These are phyloP conservation scores for Myiozetetes cayanensis DNA, from an alignment of 2,113 vertebrate species.

Conservation along the genomic window DNA sequence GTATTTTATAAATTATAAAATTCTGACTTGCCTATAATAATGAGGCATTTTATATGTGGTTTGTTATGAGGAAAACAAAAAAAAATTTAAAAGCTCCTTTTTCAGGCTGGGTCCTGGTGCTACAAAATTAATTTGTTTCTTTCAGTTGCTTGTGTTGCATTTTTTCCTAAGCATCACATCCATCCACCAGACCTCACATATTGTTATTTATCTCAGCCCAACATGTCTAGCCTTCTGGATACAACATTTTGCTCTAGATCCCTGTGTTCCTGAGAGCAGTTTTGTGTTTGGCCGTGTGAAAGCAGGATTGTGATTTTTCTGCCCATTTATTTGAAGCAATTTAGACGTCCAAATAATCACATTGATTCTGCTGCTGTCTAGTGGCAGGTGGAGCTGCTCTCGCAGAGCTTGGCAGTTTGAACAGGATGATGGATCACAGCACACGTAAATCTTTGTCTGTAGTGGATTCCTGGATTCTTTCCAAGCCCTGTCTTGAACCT, in stretches of 20 bases:
- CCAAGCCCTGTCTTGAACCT: not conserved
- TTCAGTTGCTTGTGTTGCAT: not conserved
- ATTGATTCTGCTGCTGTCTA: not conserved
- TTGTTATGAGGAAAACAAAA: not conserved
- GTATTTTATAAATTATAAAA: no score
- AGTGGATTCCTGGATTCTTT: not conserved
- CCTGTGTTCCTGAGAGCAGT: not conserved
- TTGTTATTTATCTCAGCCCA: not conserved
- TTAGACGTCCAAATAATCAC: not conserved
- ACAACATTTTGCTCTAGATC: not conserved
- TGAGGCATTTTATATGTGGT: not conserved
- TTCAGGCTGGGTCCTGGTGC: not conserved
- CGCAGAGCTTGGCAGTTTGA: not conserved
- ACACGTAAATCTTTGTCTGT: not conserved
- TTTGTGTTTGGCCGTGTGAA: not conserved
- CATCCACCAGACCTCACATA: not conserved
- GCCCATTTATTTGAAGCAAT: not conserved
- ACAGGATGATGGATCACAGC: conserved; percentile 6
- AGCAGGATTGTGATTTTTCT: not conserved
- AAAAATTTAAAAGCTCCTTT: not conserved
- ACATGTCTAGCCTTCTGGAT: not conserved
- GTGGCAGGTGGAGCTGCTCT: not conserved
- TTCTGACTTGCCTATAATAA: not conserved
- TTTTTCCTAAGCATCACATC: not conserved
- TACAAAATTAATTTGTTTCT: not conserved